Base-by-base conservation (phyloP, 1,140 invertebrate species). In the Ceratosolen solmsi region DNA sequence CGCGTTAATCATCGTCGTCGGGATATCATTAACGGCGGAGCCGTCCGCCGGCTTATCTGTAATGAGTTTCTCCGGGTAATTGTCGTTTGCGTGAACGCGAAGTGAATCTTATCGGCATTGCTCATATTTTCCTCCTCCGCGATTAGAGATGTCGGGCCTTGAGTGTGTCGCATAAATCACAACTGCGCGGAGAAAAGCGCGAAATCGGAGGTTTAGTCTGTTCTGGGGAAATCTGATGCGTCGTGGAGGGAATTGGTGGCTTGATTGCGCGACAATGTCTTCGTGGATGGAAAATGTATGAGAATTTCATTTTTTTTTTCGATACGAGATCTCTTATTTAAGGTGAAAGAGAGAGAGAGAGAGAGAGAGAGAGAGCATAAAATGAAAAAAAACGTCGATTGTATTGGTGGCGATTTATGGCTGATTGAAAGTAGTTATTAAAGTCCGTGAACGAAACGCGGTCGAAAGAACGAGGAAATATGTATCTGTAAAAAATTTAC, bases 31-130 rank as follows among this genome's bases (percentile, higher is more conserved):
- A 68, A 68, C 13, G 2, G 15, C 25, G 30, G 54, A 25, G 33
- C 17, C 15, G 20, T 68, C 22, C 7, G 4, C 15, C 0, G 8
- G 63, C 63, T 68, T 68, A 68, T 68, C 63, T 68, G 17, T 49
- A 77, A 77, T 65, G 41, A 51, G 58, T 77, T 76, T 46, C 51
- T 22, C 15, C 30, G 36, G 36, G 22, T 49, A 77, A 77, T 65
- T 49, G 38, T 75, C 20, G 17, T 5, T 68, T 38, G 22, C 33
- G 63, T 0, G 22, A 68, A n/a, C 36, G 22, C 22, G 0, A 20
- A 68, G 5, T 68, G n/a, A n/a, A 65, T 36, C n/a, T 71, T 71
- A 72, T 72, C 56, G n/a, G 13, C 7, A 63, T 36, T 27, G 33
- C 36, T 58, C 3, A 41, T 58, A n/a, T 63, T 60, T 76, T 56